Evolutionary conservation across 2,888 invertebrate genomes (phyloP).

Genomic region (Xestia ashworthii): DNA sequence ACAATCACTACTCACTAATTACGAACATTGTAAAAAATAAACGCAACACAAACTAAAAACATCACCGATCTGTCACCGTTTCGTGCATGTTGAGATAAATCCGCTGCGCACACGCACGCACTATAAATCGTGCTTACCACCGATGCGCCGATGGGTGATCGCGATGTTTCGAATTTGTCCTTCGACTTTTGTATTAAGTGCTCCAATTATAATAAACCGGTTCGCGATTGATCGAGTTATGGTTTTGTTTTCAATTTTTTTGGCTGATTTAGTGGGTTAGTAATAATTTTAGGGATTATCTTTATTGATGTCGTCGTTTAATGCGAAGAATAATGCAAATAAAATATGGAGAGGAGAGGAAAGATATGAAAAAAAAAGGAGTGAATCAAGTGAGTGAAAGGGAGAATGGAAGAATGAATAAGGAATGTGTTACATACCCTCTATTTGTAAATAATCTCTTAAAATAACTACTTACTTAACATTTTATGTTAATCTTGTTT

Average conservation of each 20-base stretch:
- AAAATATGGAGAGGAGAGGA: background rate
- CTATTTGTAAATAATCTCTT: no score
- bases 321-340: background rate
- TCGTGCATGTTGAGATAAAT: slow-evolving; percentile 72
- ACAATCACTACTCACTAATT: slow-evolving; percentile 59
- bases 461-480: no score
- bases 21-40: slow-evolving; percentile 60
- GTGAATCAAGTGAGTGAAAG: background rate
- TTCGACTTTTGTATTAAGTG: slow-evolving; percentile 67
- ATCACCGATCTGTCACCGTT: slow-evolving; percentile 63
- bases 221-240: slow-evolving; percentile 42
- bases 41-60: slow-evolving; percentile 41
- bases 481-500: no score
- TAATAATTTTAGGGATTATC: background rate
- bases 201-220: slow-evolving; percentile 71
- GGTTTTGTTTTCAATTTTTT: background rate
- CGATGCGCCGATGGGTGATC: slow-evolving; percentile 69
- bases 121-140: slow-evolving; percentile 73
- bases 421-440: no score
- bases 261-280: background rate
- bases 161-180: slow-evolving; percentile 76
- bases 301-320: background rate
- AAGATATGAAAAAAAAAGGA: background rate
- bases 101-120: slow-evolving; percentile 67
- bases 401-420: background rate